Evolutionary conservation across 2,113 vertebrate genomes (phyloP).

Genomic region (Verasper variegatus): DNA sequence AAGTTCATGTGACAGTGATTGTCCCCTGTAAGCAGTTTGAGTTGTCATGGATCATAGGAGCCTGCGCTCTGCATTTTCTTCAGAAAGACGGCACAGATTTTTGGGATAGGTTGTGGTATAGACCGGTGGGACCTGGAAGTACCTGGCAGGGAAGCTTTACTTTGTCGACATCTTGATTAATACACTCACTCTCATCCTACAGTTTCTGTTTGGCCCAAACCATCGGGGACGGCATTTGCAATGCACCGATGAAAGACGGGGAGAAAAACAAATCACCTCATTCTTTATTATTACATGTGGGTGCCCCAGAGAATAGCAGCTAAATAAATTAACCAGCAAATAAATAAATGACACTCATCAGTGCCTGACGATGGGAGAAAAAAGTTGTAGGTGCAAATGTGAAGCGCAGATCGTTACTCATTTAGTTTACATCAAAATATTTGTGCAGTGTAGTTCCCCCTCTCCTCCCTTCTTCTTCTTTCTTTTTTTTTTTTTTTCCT

Average conservation of each 20-base stretch:
- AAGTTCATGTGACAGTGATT: slow-evolving; percentile 41
- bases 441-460: slow-evolving; percentile 26
- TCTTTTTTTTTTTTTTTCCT: background rate
- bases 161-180: slow-evolving; percentile 84
- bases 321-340: slow-evolving; percentile 81
- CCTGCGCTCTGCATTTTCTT: slow-evolving; percentile 2
- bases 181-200: slow-evolving; percentile 74
- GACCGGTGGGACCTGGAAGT: slow-evolving; percentile 59
- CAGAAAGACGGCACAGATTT: slow-evolving; percentile 32
- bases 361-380: slow-evolving; percentile 46
- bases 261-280: slow-evolving; percentile 72
- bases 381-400: slow-evolving; percentile 51
- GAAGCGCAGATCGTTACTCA: slow-evolving; percentile 54
- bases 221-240: slow-evolving; percentile 65
- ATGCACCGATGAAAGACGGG: slow-evolving; percentile 56
- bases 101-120: slow-evolving; percentile 42
- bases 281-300: slow-evolving; percentile 72
- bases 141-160: slow-evolving; percentile 57
- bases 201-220: slow-evolving; percentile 62
- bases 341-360: slow-evolving; percentile 79
- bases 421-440: slow-evolving; percentile 61
- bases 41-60: slow-evolving; percentile 35
- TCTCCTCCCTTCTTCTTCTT: background rate
- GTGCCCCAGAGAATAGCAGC: slow-evolving; percentile 71
- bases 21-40: slow-evolving; percentile 29